Conservation (phyloP, 2,113 vertebrate species). For the Vanacampus margaritifer region DNA sequence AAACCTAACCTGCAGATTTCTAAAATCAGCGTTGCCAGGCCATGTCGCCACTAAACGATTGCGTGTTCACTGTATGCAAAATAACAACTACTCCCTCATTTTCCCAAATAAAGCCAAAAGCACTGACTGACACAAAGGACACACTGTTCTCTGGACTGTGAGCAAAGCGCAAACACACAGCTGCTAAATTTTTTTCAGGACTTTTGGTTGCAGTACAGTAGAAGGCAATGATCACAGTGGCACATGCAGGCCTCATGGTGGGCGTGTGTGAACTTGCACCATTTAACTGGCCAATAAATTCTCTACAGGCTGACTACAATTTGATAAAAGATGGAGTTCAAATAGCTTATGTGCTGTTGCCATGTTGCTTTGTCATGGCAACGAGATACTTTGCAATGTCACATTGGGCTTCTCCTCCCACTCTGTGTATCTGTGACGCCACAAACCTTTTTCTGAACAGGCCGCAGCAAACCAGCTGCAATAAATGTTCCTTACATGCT, state of each 20-base stretch:
- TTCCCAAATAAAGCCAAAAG: neutral
- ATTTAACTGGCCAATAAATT: conserved; percentile 40
- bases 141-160: conserved; percentile 3
- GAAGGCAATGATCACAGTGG: conserved; percentile 19
- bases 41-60: neutral
- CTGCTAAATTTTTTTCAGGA: conserved; percentile 6
- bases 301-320: conserved; percentile 21
- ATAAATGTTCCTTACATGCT: conserved; percentile 35
- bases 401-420: conserved; percentile 28
- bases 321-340: conserved; percentile 32
- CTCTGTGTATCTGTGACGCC: conserved; percentile 34
- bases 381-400: conserved; percentile 37
- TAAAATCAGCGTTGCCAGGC: neutral
- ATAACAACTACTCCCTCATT: neutral
- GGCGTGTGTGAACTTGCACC: conserved; percentile 59
- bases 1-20: neutral
- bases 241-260: conserved; percentile 22
- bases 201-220: conserved; percentile 4
- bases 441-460: conserved; percentile 30
- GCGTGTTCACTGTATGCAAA: neutral
- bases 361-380: conserved; percentile 37
- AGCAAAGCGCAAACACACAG: neutral
- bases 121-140: conserved; percentile 2
- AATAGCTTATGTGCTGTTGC: conserved; percentile 26
- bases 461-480: conserved; percentile 38